Evolutionary conservation across 2,797 vertebrate species (phyloP).

Genomic region (Chelmon rostratus): DNA sequence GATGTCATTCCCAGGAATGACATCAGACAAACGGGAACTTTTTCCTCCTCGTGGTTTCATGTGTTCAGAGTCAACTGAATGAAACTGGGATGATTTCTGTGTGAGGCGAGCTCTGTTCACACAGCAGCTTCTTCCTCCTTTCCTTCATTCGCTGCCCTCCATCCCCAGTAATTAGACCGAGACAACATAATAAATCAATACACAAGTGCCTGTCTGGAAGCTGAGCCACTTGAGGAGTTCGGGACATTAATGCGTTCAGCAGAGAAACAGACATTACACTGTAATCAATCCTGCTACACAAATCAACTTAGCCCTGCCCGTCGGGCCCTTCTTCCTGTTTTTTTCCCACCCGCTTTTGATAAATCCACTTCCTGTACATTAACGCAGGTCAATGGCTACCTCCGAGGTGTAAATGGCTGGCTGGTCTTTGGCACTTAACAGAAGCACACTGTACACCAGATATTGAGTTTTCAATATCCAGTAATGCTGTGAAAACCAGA

Average conservation of each 20-base stretch:
- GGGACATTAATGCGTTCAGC: constrained; percentile 79
- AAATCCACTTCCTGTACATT: constrained; percentile 79
- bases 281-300: constrained; percentile 85
- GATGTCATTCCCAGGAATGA: no score
- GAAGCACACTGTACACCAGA: constrained; percentile 50
- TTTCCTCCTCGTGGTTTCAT: constrained; percentile 11
- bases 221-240: constrained; percentile 75
- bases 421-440: constrained; percentile 62
- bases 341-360: constrained; percentile 49
- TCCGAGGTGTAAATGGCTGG: constrained; percentile 66
- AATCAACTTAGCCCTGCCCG: constrained; percentile 77
- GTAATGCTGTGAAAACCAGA: constrained; percentile 63
- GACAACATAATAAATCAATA: constrained; percentile 83
- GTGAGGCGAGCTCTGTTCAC: constrained; percentile 38
- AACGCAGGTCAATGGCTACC: constrained; percentile 67
- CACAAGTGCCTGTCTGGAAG: constrained; percentile 81
- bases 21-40: not conserved
- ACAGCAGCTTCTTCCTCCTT: constrained; percentile 38
- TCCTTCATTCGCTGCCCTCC: constrained; percentile 41
- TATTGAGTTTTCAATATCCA: constrained; percentile 72
- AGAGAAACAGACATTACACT: constrained; percentile 81
- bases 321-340: constrained; percentile 7
- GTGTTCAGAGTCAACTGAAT: constrained; percentile 35
- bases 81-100: constrained; percentile 26
- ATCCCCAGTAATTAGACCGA: constrained; percentile 78